These are phyloP conservation scores for Polydrusus tereticollis DNA, from an alignment of 2,888 invertebrate species.

Conservation along the genomic window DNA sequence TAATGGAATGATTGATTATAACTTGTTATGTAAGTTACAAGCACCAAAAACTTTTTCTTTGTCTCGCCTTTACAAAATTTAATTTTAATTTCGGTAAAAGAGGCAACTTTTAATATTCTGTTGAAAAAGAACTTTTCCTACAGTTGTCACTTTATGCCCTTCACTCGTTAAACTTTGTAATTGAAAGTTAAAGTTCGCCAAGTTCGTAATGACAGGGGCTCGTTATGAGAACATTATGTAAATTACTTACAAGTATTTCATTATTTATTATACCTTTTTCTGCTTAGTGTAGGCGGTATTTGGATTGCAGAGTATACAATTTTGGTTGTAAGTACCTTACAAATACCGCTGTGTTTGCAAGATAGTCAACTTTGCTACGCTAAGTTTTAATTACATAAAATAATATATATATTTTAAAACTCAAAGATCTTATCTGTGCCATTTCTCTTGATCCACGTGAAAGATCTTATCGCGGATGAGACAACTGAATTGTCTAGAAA, in stretches of 20 bases:
- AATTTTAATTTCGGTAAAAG: constrained; percentile 24
- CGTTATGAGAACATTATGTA: constrained; percentile 6
- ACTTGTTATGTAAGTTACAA: not conserved
- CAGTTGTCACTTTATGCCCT: constrained; percentile 17
- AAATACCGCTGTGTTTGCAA: no score
- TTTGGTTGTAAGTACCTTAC: no score
- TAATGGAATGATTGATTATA: not conserved
- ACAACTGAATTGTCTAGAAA: no score
- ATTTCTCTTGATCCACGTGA: no score
- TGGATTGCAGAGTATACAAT: not conserved
- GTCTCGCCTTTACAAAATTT: not conserved
- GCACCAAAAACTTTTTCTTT: constrained; percentile 1
- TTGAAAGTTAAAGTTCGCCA: constrained; percentile 32
- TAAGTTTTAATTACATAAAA: no score
- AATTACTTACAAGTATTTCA: constrained; percentile 6
- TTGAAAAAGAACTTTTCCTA: constrained; percentile 14
- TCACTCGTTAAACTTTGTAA: constrained; percentile 12
- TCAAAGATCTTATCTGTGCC: no score
- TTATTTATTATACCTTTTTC: not conserved
- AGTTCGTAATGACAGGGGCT: constrained; percentile 11
- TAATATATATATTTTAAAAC: no score
- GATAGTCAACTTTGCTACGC: no score
- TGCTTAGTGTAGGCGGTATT: not conserved
- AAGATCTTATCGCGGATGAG: no score
- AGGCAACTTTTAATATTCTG: not conserved